These are phyloP conservation scores for Penaeus japonicus DNA, from an alignment of 1,140 invertebrate species.

Conservation along the genomic window DNA sequence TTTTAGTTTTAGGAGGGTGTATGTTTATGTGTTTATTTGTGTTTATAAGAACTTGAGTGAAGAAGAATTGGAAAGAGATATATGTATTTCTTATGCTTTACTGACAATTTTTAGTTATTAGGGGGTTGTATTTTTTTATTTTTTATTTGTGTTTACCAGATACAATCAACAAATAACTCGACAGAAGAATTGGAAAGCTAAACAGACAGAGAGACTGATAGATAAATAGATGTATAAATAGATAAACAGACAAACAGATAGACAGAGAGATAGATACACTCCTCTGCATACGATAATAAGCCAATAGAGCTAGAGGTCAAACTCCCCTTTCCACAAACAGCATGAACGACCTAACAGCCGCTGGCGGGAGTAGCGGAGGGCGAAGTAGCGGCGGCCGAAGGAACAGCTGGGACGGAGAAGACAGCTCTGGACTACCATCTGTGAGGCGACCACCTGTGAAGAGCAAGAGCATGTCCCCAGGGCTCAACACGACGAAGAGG, in stretches of 20 bases:
- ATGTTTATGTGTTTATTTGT: no score
- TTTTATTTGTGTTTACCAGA: no score
- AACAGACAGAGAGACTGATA: no score
- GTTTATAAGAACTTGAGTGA: no score
- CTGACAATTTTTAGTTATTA: no score
- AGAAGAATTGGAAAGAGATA: no score
- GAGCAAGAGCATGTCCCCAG: constrained; percentile 43
- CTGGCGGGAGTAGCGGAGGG: neutral
- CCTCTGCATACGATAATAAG: neutral
- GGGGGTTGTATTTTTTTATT: no score
- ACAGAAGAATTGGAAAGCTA: no score
- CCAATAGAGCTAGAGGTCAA: neutral
- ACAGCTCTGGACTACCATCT: neutral
- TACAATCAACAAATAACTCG: no score
- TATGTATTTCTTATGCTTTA: no score
- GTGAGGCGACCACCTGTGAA: constrained; percentile 23
- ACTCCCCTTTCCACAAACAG: neutral
- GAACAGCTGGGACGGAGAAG: constrained; percentile 22
- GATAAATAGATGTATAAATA: neutral
- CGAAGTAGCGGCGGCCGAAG: constrained; percentile 24
- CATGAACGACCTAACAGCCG: constrained; percentile 41
- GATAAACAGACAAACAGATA: no score
- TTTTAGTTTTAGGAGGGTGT: neutral
- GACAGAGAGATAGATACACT: no score
- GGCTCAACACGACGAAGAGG: neutral